These are phyloP conservation scores for Platysteira castanea DNA, from an alignment of 2,113 vertebrate genomes.

Conservation along the genomic window DNA sequence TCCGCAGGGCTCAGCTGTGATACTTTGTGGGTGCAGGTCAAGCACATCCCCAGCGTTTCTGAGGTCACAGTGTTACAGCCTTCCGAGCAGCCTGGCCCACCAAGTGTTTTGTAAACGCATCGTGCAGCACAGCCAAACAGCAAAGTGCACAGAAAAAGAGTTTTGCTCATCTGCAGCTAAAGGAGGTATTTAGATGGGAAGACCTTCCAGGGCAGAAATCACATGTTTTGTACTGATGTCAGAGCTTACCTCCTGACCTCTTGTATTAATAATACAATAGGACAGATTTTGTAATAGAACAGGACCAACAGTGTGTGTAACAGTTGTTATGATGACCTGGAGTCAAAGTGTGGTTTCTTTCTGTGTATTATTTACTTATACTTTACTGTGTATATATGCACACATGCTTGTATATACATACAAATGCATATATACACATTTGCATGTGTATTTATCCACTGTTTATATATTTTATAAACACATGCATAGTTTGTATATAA, in stretches of 20 bases:
- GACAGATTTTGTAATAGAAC: not conserved
- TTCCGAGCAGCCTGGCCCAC: not conserved
- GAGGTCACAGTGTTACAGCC: not conserved
- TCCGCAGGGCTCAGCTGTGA: not conserved
- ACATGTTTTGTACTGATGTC: not conserved
- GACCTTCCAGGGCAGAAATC: not conserved
- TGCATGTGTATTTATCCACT: not conserved
- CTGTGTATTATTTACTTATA: not conserved
- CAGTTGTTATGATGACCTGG: not conserved
- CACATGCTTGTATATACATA: not conserved
- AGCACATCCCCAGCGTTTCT: not conserved
- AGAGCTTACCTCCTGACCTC: not conserved
- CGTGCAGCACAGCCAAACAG: not conserved
- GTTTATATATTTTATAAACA: constrained; percentile 7
- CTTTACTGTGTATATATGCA: not conserved
- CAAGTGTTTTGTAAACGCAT: not conserved
- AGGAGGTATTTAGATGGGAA: not conserved
- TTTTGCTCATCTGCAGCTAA: not conserved
- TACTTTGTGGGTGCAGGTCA: not conserved
- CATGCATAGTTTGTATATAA: not conserved
- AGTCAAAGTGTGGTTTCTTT: not conserved
- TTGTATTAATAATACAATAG: not conserved
- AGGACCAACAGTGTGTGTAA: not conserved
- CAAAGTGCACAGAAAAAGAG: not conserved
- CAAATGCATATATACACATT: not conserved